Evolutionary conservation across 2,113 vertebrate genomes (phyloP).

Genomic region (Myodes glareolus): DNA sequence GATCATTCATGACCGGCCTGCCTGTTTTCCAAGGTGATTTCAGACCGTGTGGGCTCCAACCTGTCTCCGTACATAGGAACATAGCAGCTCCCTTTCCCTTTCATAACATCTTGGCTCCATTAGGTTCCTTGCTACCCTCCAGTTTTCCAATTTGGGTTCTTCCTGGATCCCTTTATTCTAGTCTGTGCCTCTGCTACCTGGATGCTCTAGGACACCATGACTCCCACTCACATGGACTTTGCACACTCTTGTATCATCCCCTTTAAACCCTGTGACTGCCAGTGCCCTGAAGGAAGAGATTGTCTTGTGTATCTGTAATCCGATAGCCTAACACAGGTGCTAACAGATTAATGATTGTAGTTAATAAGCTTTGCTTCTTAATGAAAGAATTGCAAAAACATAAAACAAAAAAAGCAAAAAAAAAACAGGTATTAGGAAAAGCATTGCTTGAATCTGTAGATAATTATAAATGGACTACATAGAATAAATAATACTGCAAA

Average conservation of each 20-base stretch:
- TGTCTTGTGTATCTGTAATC: background rate
- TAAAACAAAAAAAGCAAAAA: background rate
- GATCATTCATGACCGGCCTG: background rate
- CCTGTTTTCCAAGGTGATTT: background rate
- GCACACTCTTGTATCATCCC: background rate
- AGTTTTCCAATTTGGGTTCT: background rate
- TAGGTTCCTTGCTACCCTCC: background rate
- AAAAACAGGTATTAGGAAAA: slow-evolving; percentile 5
- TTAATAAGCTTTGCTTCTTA: background rate
- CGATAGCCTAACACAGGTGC: background rate
- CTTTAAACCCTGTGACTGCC: background rate
- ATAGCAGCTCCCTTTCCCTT: background rate
- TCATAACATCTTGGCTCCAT: background rate
- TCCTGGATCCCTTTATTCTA: background rate
- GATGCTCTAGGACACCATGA: accelerated
- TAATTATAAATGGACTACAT: background rate
- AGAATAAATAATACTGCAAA: background rate
- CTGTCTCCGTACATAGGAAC: background rate
- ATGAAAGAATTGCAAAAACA: background rate
- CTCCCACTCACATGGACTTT: accelerated
- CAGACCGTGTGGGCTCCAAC: background rate
- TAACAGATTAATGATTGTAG: background rate
- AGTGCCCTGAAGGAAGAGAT: background rate
- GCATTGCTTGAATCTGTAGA: slow-evolving; percentile 25
- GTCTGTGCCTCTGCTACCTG: accelerated